Evolutionary conservation across 1,140 invertebrate species (phyloP).

Genomic region (Orchestia grillus): DNA sequence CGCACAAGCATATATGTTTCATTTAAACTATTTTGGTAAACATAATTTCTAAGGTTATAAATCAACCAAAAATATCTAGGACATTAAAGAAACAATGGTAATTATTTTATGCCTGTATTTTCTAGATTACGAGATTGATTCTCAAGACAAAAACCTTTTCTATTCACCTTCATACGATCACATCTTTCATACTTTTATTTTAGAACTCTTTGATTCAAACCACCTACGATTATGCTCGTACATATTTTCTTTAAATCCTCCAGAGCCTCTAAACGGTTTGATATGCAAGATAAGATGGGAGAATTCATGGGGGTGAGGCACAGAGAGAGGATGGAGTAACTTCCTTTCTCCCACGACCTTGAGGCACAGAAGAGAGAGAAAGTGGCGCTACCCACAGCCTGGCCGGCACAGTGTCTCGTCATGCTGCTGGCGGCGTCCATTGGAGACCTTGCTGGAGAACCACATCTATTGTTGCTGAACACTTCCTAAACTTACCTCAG

Average conservation of each 20-base stretch:
- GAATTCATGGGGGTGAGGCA: background rate
- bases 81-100: background rate
- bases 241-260: background rate
- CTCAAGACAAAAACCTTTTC: background rate
- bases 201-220: too few species aligned
- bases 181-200: background rate
- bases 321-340: background rate
- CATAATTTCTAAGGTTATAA: background rate
- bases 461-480: background rate
- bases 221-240: background rate
- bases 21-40: background rate
- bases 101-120: background rate
- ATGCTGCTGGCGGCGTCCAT: background rate
- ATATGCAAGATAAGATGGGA: background rate
- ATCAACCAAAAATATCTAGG: background rate
- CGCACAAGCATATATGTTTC: background rate
- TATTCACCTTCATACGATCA: background rate
- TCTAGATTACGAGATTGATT: background rate
- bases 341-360: slow-evolving; percentile 44
- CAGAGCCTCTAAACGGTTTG: background rate
- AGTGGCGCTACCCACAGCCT: background rate
- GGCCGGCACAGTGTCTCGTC: background rate
- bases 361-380: slow-evolving; percentile 43
- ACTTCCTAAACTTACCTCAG: background rate
- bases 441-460: background rate